Evolutionary conservation across 2,113 vertebrate genomes (phyloP), one percentile per base, ranked within the genome.

Genomic region (Thymallus thymallus): DNA sequence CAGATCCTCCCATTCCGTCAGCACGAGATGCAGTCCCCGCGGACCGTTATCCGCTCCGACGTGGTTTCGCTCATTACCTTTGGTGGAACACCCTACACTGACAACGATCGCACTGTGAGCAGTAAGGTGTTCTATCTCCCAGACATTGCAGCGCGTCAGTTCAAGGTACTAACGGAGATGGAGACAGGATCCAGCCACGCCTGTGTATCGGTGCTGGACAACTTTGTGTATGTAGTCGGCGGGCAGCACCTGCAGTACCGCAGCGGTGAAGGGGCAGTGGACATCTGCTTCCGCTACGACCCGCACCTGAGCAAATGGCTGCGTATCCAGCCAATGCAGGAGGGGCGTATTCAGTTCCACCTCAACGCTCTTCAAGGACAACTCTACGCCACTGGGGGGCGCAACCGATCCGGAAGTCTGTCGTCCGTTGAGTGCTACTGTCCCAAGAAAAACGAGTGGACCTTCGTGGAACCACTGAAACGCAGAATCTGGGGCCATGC

Each of bases 401-500:
- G 98, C 72, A 99, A 99, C 87, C 92, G 96, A 0, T 95, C 97
- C 0, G 97, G 98, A 22, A 99, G 97, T 86, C 82, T 99, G 87
- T 94, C 97, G 0, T 98, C 96, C 0, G 96, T 99, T 0, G 98
- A 99, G 86, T 89, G 94, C 45, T 99, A 98, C 68, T 97, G 95
- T 82, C 96, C 98, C 0, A 94, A 93, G 81, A 94, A 90, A 62
- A 98, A 99, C 0, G 92, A 95, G 86, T 99, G 98, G 98, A 94
- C 82, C 1, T 95, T 93, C 0, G 95, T 94, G 18, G 96, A 98
- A 73, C 94, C 96, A 0, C 85, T 99, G 24, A 97, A 95, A 76
- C 96, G 97, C 73, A 93, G 97, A 80, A 96, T 96, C 16, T 99
- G 98, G 98, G 98, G 98, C 7, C 98, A 99, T 0, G 98, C 97